A percentile compares a stretch with the other conserved stretches of the same genome.
Evolutionary conservation across 2,888 invertebrate species (phyloP).

Genomic region (Melanophora roralis): DNA sequence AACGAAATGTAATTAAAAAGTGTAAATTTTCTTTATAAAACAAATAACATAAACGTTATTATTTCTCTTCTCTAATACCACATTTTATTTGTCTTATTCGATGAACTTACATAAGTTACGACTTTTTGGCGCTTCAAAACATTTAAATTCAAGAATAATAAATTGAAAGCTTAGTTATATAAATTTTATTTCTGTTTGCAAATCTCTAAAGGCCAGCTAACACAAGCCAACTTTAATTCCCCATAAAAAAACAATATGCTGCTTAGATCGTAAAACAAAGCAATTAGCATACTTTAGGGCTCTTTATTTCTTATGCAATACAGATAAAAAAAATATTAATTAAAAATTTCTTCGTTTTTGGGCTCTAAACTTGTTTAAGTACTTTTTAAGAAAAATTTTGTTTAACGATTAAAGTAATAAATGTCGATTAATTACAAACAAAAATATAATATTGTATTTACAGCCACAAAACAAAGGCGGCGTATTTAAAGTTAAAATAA

Average conservation of each 20-base stretch:
- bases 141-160: no score
- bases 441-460: no score
- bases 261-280: not conserved
- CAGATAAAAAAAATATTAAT: not conserved
- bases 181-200: no score
- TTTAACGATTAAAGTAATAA: not conserved
- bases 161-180: no score
- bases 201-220: not conserved
- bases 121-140: no score
- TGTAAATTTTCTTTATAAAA: no score
- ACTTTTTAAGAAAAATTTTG: not conserved
- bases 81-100: no score
- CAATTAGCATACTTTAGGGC: conserved; percentile 20
- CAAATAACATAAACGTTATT: no score
- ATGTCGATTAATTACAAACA: not conserved
- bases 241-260: not conserved
- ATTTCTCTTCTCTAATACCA: no score
- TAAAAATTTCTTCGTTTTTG: not conserved
- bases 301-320: not conserved
- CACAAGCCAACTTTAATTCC: not conserved
- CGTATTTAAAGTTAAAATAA: not conserved
- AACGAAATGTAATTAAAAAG: no score
- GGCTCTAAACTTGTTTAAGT: not conserved
- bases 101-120: no score
- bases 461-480: not conserved